Percentiles rank a stretch among this genome's conserved stretches.
These are phyloP conservation scores for Micronisus gabar DNA, from an alignment of 2,113 vertebrate genomes.

Conservation along the genomic window DNA sequence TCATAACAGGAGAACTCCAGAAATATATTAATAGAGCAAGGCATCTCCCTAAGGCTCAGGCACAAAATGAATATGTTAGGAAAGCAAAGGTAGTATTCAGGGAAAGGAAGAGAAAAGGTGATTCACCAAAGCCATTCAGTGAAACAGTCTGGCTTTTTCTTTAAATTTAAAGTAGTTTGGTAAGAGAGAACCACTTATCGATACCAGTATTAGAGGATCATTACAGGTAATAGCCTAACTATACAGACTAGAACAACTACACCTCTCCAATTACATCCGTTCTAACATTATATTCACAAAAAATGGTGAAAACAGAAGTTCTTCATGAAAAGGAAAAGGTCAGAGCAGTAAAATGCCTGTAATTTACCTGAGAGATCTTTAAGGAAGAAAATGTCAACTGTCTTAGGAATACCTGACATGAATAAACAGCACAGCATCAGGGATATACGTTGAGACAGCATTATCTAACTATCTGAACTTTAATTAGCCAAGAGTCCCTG, in stretches of 20 bases:
- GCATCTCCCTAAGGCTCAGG: constrained; percentile 43
- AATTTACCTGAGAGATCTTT: constrained; percentile 44
- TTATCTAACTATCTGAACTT: constrained; percentile 10
- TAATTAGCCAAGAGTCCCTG: constrained; percentile 22
- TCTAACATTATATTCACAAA: background rate
- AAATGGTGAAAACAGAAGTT: constrained; percentile 36
- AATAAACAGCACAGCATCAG: constrained; percentile 31
- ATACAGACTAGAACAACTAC: background rate
- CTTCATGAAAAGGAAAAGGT: constrained; percentile 41
- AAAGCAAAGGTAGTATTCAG: constrained; percentile 35
- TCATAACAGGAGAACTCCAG: constrained; percentile 63
- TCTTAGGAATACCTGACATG: constrained; percentile 26
- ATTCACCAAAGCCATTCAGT: constrained; percentile 31
- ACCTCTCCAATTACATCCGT: background rate
- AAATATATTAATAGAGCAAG: constrained; percentile 67
- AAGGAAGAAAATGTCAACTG: constrained; percentile 49
- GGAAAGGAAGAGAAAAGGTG: constrained; percentile 6
- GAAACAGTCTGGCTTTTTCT: constrained; percentile 4
- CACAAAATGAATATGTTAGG: constrained; percentile 48
- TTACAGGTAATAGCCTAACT: constrained; percentile 20
- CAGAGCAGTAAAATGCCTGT: constrained; percentile 37
- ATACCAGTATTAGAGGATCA: constrained; percentile 17
- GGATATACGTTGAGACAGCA: background rate
- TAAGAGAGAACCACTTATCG: constrained; percentile 21
- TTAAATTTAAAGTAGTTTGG: constrained; percentile 17